These are phyloP conservation scores for Macrotrachela quadricornifera DNA, from an alignment of 1,140 invertebrate species.

Conservation along the genomic window DNA sequence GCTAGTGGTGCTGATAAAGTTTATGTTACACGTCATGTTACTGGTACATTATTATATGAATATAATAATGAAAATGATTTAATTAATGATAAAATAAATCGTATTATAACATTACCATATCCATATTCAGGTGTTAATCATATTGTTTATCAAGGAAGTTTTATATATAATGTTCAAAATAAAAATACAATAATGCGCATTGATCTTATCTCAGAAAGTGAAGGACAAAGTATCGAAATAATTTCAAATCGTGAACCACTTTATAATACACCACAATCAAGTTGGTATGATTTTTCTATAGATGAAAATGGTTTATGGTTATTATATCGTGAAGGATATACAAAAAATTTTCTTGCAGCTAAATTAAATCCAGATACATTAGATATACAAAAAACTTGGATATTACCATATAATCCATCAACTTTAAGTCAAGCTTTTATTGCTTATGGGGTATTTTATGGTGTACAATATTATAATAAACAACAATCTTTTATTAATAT, in stretches of 20 bases:
- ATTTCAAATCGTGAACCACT: too few relatives aligned
- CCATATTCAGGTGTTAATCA: slow-evolving; percentile 57
- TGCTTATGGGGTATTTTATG: slow-evolving; percentile 3
- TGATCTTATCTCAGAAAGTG: slow-evolving; percentile 28
- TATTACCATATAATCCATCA: slow-evolving; percentile 15
- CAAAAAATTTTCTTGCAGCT: slow-evolving; percentile 40
- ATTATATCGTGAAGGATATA: slow-evolving; percentile 33
- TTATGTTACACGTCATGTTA: slow-evolving; percentile 48
- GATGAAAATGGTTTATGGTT: slow-evolving; percentile 62
- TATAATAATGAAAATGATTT: too few relatives aligned
- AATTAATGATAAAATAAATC: too few relatives aligned
- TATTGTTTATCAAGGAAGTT: slow-evolving; percentile 64
- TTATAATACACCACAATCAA: neutral
- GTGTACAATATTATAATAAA: slow-evolving; percentile 2
- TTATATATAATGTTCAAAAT: slow-evolving; percentile 58
- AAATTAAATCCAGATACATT: slow-evolving; percentile 38
- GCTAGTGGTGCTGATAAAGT: slow-evolving; percentile 44
- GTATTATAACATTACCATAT: slow-evolving; percentile 19
- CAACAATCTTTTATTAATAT: slow-evolving; percentile 1
- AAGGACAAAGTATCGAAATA: too few relatives aligned
- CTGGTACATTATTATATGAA: slow-evolving; percentile 41
- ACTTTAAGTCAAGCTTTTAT: neutral
- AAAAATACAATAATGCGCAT: slow-evolving; percentile 37
- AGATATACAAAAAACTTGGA: slow-evolving; percentile 25
- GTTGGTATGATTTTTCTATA: slow-evolving; percentile 62